phyloP scores from a whole-genome alignment of 2,797 vertebrate species.

The Urophycis tenuis region DNA sequence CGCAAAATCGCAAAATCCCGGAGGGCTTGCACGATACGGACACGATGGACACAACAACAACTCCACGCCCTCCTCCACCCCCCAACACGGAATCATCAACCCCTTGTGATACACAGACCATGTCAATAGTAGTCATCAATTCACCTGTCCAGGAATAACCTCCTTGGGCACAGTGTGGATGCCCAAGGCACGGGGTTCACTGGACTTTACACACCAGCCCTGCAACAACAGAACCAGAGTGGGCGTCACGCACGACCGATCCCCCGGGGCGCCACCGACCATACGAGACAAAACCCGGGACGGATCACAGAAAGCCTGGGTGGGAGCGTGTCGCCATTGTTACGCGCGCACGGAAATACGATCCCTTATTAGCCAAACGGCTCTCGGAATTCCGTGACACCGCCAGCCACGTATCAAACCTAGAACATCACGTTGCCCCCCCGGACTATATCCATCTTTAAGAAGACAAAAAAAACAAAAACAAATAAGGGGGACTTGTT shows the following conservation, averaged over 20 bases:
- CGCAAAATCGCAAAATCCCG: background rate
- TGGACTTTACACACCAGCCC: slow-evolving; percentile 82
- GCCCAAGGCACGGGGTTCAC: slow-evolving; percentile 67
- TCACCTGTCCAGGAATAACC: slow-evolving; percentile 81
- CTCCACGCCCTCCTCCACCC: background rate
- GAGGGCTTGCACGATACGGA: background rate
- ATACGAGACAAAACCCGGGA: background rate
- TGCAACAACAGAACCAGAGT: slow-evolving; percentile 67
- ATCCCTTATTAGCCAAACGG: background rate
- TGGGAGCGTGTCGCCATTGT: background rate
- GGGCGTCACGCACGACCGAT: slow-evolving; percentile 37
- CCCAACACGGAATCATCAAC: background rate
- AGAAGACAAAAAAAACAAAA: slow-evolving; percentile 9
- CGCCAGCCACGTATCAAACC: background rate
- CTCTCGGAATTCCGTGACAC: background rate
- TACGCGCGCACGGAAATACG: background rate
- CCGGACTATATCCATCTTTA: background rate
- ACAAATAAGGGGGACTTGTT: slow-evolving; percentile 29
- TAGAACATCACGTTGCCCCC: no score
- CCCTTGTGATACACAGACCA: slow-evolving; percentile 7
- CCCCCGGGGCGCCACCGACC: background rate
- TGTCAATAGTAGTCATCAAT: slow-evolving; percentile 24
- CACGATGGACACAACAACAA: background rate
- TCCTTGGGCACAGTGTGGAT: slow-evolving; percentile 76
- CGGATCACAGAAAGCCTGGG: background rate